Evolutionary conservation across 2,113 vertebrate species (phyloP).

Genomic region (Elachura formosa): DNA sequence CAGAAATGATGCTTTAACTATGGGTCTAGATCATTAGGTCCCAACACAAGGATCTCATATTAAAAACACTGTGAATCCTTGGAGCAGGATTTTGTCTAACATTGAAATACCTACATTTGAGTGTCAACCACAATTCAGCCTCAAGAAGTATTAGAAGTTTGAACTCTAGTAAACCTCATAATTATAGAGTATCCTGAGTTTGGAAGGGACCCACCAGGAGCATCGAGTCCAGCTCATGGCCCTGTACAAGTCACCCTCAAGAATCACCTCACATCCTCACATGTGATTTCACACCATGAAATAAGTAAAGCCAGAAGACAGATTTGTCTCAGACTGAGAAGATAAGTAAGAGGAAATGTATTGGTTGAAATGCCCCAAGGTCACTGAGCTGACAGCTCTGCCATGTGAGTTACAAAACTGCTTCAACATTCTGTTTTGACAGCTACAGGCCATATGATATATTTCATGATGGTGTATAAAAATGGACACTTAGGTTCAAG

Average conservation of each 20-base stretch:
- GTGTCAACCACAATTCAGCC: neutral
- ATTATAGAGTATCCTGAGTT: neutral
- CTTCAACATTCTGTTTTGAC: neutral
- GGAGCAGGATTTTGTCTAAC: neutral
- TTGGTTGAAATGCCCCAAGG: neutral
- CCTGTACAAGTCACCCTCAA: neutral
- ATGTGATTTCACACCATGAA: neutral
- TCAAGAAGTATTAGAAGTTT: neutral
- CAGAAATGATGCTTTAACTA: neutral
- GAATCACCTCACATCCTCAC: neutral
- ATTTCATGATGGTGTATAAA: neutral
- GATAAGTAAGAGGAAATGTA: neutral
- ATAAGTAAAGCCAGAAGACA: neutral
- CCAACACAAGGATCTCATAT: neutral
- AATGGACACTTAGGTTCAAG: neutral
- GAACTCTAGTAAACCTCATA: neutral
- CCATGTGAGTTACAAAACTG: neutral
- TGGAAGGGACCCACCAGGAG: neutral
- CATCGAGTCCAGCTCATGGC: fast-evolving
- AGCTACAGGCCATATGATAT: neutral
- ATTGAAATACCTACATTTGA: neutral
- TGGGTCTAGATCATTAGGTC: neutral
- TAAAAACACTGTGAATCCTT: neutral
- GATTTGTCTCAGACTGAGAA: neutral
- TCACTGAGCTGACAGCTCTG: neutral